phyloP scores from a whole-genome alignment of 2,797 vertebrate genomes.

The Sphenopsis melanotis region DNA sequence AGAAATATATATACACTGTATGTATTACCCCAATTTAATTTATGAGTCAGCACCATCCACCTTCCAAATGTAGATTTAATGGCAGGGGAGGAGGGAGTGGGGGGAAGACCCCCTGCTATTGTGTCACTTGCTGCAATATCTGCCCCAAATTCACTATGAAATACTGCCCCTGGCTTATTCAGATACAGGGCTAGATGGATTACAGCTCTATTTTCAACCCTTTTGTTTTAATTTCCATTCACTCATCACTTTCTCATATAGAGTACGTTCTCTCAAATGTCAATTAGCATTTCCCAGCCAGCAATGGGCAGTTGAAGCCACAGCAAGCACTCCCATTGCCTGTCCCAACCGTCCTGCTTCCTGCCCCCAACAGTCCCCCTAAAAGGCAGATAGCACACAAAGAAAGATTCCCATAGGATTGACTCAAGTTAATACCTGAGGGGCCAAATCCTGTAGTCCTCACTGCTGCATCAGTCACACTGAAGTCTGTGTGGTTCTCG shows the following conservation, averaged over 20 bases:
- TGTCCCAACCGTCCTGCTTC: background rate
- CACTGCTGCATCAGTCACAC: background rate
- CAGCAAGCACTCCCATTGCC: background rate
- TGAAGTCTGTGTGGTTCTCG: background rate
- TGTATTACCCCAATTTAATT: constrained; percentile 83
- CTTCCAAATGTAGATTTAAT: constrained; percentile 80
- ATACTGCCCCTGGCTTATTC: constrained; percentile 46
- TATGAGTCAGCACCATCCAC: constrained; percentile 82
- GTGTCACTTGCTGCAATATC: constrained; percentile 49
- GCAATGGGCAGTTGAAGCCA: background rate
- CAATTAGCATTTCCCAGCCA: background rate
- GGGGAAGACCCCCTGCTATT: constrained; percentile 61
- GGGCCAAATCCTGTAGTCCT: background rate
- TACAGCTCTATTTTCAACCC: constrained; percentile 61
- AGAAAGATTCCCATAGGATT: background rate
- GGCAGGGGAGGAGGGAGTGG: constrained; percentile 62
- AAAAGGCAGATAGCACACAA: background rate
- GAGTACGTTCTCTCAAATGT: constrained; percentile 4
- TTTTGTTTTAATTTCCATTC: constrained; percentile 72
- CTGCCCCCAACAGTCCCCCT: background rate
- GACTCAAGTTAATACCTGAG: background rate
- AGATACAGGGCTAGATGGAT: constrained; percentile 55
- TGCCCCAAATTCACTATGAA: constrained; percentile 60
- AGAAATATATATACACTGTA: constrained; percentile 86
- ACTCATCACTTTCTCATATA: constrained; percentile 41